Evolutionary conservation across 2,888 invertebrate genomes (phyloP), one percentile per base, ranked within the genome.

Genomic region (Encarsia formosa): DNA sequence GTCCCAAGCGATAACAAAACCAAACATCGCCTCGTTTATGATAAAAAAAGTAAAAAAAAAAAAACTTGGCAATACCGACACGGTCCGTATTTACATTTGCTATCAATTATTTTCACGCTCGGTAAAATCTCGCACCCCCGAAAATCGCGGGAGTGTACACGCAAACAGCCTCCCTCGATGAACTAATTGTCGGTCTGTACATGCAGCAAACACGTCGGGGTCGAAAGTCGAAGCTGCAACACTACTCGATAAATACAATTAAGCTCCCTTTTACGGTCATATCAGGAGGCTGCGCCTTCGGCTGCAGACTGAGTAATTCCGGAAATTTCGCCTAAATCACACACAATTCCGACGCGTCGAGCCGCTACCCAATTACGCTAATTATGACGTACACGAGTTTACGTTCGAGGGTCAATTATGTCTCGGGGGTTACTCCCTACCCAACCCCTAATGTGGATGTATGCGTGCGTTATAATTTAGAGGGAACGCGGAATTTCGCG

Each of bases 371-470:
- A 57, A 57, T 57, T 57, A 57, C 57, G 52, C 57, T 57, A 57
- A 57, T 57, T 54, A 57, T 57, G 57, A 57, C 54, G 54, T 43
- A 54, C 52, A 46, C 39, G 47, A 45, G 52, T 49, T 52, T 49
- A 51, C 51, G 52, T 57, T 48, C 51, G 56, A 51, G 51, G 51
- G 56, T 57, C 53, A 54, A 57, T 57, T 54, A 57, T 52, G 51
- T 19, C 16, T 24, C 26, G 18, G 39, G 23, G 22, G 23, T 6
- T 18, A 4, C 32, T 5, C 18, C 19, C 11, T 18, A 20, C 22
- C 13, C 3, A 47, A 26, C 39, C 43, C 52, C 34, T 51, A 45
- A 41, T 38, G 47, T 15, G 31, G 15, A 38, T 32, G 42, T 23
- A 46, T 38, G 37, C 42, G 11, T 22, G 41, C 34, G 37, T 49